These are phyloP conservation scores for Drosophila erecta DNA, from an alignment of 1,140 invertebrate species.

Conservation along the genomic window DNA sequence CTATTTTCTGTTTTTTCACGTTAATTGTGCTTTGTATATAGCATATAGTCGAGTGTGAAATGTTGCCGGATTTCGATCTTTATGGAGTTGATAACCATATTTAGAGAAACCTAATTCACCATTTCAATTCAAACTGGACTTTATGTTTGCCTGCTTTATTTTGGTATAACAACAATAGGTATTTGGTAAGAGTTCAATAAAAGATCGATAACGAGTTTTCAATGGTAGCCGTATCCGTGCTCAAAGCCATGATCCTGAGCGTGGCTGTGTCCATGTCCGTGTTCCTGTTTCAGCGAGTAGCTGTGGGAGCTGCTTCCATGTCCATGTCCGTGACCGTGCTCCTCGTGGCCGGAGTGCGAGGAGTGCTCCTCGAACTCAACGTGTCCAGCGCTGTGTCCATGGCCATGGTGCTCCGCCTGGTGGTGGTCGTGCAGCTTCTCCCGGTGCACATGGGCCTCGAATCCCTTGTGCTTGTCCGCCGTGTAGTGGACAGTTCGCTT, in stretches of 20 bases:
- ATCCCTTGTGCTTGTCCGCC: constrained; percentile 84
- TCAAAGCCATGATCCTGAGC: constrained; percentile 40
- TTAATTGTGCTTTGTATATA: too few species aligned
- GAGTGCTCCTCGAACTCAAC: constrained; percentile 12
- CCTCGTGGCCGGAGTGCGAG: constrained; percentile 28
- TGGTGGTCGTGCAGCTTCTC: constrained; percentile 81
- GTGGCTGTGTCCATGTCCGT: constrained; percentile 46
- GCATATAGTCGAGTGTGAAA: too few species aligned
- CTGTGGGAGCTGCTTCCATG: constrained; percentile 43
- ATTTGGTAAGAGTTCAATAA: constrained; percentile 45
- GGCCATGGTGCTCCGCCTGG: constrained; percentile 68
- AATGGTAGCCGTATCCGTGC: constrained; percentile 65
- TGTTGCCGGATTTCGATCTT: too few species aligned
- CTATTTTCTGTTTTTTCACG: too few species aligned
- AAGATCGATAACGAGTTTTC: constrained; percentile 39
- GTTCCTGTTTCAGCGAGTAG: constrained; percentile 45
- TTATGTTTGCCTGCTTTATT: constrained; percentile 70
- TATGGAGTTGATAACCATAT: too few species aligned
- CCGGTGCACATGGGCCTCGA: constrained; percentile 82
- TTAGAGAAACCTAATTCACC: too few species aligned
- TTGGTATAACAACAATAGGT: constrained; percentile 57
- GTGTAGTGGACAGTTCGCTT: constrained; percentile 84
- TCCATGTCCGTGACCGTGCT: constrained; percentile 15
- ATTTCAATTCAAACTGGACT: too few species aligned
- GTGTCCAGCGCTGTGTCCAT: constrained; percentile 65